A percentile compares a stretch with the other conserved stretches of the same genome.
Evolutionary conservation across 2,888 invertebrate species (phyloP).

Genomic region (Leucophora obtusa): DNA sequence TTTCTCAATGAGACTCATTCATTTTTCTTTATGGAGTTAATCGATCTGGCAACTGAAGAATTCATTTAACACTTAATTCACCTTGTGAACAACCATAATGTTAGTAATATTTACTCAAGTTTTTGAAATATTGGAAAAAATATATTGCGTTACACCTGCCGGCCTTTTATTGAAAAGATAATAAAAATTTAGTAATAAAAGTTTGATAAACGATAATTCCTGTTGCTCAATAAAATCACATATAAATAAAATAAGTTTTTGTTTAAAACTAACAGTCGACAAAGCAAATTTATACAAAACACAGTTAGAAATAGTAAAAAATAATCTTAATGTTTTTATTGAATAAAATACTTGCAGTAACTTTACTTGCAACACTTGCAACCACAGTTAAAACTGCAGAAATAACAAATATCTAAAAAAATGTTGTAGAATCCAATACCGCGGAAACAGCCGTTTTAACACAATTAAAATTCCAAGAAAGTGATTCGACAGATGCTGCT

Average conservation of each 20-base stretch:
- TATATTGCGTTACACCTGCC: too few relatives aligned
- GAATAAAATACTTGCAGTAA: background rate
- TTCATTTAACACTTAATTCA: too few relatives aligned
- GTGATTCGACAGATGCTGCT: background rate
- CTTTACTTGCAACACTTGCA: constrained; percentile 1
- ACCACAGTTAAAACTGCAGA: background rate
- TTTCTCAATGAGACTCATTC: too few relatives aligned
- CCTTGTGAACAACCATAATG: too few relatives aligned
- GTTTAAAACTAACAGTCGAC: constrained; percentile 1
- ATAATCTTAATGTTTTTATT: constrained; percentile 15
- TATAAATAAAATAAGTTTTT: background rate
- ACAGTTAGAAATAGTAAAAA: background rate
- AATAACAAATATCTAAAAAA: background rate
- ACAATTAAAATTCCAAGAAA: constrained; percentile 20
- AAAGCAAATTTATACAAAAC: background rate
- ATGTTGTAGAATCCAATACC: constrained; percentile 25
- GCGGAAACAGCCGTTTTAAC: constrained; percentile 15
- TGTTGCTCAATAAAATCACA: background rate
- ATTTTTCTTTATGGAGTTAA: too few relatives aligned
- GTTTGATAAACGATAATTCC: too few relatives aligned
- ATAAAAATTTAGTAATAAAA: too few relatives aligned
- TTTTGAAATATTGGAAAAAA: too few relatives aligned
- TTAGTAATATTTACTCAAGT: too few relatives aligned
- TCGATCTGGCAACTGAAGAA: too few relatives aligned
- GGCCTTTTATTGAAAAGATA: too few relatives aligned